A percentile compares a stretch with the other conserved stretches of the same genome.
These are phyloP conservation scores for Ifrita kowaldi DNA, from an alignment of 2,113 vertebrate genomes.

Conservation along the genomic window DNA sequence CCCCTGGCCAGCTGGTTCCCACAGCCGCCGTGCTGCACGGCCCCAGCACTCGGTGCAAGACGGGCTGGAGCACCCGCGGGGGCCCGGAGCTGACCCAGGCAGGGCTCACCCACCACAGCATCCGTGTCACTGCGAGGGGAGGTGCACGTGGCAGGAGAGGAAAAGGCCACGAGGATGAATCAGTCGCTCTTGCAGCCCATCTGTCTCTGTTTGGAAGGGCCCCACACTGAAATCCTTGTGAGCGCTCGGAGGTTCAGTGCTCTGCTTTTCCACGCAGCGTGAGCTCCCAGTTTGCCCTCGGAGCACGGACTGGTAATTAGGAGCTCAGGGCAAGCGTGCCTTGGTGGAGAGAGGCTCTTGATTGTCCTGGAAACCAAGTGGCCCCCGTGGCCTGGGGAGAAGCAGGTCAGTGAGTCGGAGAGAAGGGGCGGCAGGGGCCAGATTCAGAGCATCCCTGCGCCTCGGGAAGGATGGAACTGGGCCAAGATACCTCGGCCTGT, in stretches of 20 bases:
- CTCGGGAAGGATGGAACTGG: background rate
- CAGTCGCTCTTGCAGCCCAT: constrained; percentile 41
- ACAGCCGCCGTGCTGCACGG: accelerated
- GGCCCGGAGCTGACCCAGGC: background rate
- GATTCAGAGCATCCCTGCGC: background rate
- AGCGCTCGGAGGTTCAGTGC: background rate
- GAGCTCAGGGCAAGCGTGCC: background rate
- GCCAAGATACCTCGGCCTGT: background rate
- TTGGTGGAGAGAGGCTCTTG: background rate
- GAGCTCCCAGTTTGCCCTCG: background rate
- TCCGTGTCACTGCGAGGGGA: background rate
- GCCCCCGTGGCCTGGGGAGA: background rate
- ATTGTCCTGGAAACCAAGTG: background rate
- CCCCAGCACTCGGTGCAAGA: background rate
- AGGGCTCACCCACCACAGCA: background rate
- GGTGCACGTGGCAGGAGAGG: constrained; percentile 21
- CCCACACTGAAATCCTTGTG: background rate
- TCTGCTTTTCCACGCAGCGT: background rate
- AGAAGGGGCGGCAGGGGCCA: background rate
- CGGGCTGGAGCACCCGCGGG: background rate
- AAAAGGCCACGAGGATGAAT: constrained; percentile 57
- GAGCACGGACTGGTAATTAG: background rate
- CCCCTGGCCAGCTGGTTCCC: background rate
- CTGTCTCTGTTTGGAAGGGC: constrained; percentile 35
- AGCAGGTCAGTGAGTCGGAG: background rate